Evolutionary conservation across 2,888 invertebrate species (phyloP).

Genomic region (Eustalomyia histrio): DNA sequence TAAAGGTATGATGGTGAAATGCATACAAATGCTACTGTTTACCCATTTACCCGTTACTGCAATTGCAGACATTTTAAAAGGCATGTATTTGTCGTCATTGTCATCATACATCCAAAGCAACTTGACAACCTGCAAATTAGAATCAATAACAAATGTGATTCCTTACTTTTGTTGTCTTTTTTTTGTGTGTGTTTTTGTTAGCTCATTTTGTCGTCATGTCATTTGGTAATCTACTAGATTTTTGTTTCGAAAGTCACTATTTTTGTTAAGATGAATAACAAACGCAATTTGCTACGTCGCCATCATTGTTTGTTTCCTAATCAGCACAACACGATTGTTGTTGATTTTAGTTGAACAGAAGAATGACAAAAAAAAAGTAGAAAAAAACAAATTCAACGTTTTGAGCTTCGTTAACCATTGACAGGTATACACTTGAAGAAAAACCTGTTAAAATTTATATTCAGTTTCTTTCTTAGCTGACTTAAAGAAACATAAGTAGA

Average conservation of each 20-base stretch:
- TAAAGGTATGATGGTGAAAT: constrained; percentile 43
- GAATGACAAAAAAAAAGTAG: constrained; percentile 28
- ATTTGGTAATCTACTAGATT: constrained; percentile 59
- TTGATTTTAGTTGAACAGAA: constrained; percentile 55
- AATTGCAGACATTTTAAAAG: constrained; percentile 49
- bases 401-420: constrained; percentile 55
- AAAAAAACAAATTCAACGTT: constrained; percentile 42
- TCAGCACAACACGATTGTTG: constrained; percentile 62
- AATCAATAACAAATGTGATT: constrained; percentile 61
- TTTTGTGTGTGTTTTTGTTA: constrained; percentile 18
- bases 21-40: constrained; percentile 51
- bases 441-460: not conserved
- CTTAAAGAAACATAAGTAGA: too few species aligned
- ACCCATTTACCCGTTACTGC: constrained; percentile 24
- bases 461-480: too few species aligned
- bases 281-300: constrained; percentile 63
- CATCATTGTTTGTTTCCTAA: constrained; percentile 66
- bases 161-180: constrained; percentile 36
- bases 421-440: constrained; percentile 44
- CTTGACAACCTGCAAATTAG: constrained; percentile 66
- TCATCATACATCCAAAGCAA: constrained; percentile 31
- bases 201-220: constrained; percentile 44
- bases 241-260: constrained; percentile 62
- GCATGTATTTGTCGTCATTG: constrained; percentile 11
- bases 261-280: constrained; percentile 61